Evolutionary conservation across 2,113 vertebrate genomes (phyloP), one percentile per base, ranked within the genome.

Genomic region (Tragelaphus imberbis): DNA sequence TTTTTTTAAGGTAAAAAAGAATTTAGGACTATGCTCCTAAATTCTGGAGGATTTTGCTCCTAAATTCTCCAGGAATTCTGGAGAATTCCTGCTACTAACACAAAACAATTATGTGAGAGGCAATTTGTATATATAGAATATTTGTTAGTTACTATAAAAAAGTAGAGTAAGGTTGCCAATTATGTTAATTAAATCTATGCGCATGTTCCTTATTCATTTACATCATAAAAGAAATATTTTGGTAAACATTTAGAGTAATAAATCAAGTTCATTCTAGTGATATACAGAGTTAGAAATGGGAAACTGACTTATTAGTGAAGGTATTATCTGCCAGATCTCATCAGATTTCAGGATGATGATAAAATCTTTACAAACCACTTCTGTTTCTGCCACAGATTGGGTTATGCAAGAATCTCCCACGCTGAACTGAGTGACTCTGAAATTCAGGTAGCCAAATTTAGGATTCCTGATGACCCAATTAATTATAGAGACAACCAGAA

Each of bases 381-480:
- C 44, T 96, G 40, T 40, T 92, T 96, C 86, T 95, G 2, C 85
- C 81, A 19, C 91, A 99, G 99, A 58, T 85, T 99, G 96, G 99
- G 98, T 68, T 99, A 99, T 95, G 98, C 99, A 90, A 98, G 98
- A 87, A 99, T 99, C 92, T 99, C 99, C 96, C 98, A 98, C n/a
- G 99, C 98, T 97, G 98, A 97, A 80, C 98, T 99, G 96, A 99
- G 98, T 98, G 99, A 99, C 95, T 99, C 99, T 92, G 99, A 99
- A 98, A 97, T 99, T 95, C 99, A 99, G 97, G 97, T 99, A 97
- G 98, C 98, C 85, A 99, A 98, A 97, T 99, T 99, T 97, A 98
- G 98, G 96, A 99, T 99, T 71, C 99, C 99, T 19, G 98, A 98
- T 95, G 97, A 98, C 0, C 47, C 97, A 51, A 25, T 95, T 77